Evolutionary conservation across 1,140 invertebrate species (phyloP), one percentile per base, ranked within the genome.

Genomic region (Drosophila bifasciata): DNA sequence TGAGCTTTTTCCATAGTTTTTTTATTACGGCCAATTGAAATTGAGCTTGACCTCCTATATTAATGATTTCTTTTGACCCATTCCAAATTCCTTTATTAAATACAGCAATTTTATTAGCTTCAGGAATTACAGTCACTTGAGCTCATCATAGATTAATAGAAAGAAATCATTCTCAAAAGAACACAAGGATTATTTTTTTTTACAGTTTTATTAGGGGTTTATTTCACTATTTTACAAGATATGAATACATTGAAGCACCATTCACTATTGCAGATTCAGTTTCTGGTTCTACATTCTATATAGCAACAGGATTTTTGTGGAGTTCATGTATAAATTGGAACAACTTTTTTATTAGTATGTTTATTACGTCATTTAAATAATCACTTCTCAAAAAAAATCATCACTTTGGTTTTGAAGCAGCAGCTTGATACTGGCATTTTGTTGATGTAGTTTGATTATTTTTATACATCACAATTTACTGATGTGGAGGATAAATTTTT

Each of bases 251-350:
- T 81, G 93, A 91, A 93, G 94, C 88, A 92, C 94, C 53, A 66
- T 95, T 91, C 85, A 95, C 91, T 94, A 95, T 93, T 76, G 1
- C 92, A 63, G 93, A 95, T 90, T 93, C 93, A 77, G 86, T 93
- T 85, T 96, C 94, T 92, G 94, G 95, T 11, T 93, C 94, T 59
- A 93, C 92, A 23, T 96, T 95, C 92, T 96, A 94, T 93, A 92
- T 96, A 92, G 93, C 93, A 56, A 96, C 95, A 32, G 94, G 95
- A 91, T 96, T 96, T n/a, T 63, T 1, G 3, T 94, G 95, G 95
- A 41, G 7, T 95, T 17, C 95, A 96, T 93, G 94, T 96, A 43
- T 92, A 95, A 80, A 94, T 95, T 92, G 95, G 94, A 76, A 93
- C 93, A 52, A 92, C 93, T 50, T 95, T n/a, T 95, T 88, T 95